Evolutionary conservation across 1,140 invertebrate species (phyloP).

Genomic region (Heliconius melpomene): DNA sequence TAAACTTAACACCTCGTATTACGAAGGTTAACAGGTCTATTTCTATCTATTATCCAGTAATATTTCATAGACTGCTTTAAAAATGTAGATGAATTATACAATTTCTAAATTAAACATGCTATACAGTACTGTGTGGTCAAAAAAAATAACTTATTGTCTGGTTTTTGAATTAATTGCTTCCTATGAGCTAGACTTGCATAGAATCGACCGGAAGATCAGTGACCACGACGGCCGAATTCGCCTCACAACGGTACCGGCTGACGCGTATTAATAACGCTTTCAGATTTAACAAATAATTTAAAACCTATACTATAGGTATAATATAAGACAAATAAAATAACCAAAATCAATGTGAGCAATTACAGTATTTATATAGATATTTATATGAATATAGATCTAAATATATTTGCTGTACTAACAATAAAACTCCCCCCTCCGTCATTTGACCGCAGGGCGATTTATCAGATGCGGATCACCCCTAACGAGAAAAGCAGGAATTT

Average conservation of each 20-base stretch:
- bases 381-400: neutral
- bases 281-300: slow-evolving; percentile 30
- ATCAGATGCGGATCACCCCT: slow-evolving; percentile 54
- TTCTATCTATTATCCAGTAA: too few relatives aligned
- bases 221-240: slow-evolving; percentile 64
- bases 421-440: slow-evolving; percentile 36
- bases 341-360: too few relatives aligned
- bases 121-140: neutral
- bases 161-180: slow-evolving; percentile 16
- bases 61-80: too few relatives aligned
- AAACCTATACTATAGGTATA: too few relatives aligned
- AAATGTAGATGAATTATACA: too few relatives aligned
- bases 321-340: too few relatives aligned
- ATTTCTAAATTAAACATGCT: too few relatives aligned
- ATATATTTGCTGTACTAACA: neutral
- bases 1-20: too few relatives aligned
- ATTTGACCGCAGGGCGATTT: slow-evolving; percentile 50
- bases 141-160: neutral
- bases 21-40: too few relatives aligned
- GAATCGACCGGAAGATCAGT: slow-evolving; percentile 69
- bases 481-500: slow-evolving; percentile 55
- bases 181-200: slow-evolving; percentile 40
- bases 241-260: slow-evolving; percentile 67
- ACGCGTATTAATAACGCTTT: slow-evolving; percentile 57
- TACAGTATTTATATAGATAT: too few relatives aligned